These are phyloP conservation scores for Ecliptopera silaceata DNA, from an alignment of 2,888 invertebrate species.

Conservation along the genomic window DNA sequence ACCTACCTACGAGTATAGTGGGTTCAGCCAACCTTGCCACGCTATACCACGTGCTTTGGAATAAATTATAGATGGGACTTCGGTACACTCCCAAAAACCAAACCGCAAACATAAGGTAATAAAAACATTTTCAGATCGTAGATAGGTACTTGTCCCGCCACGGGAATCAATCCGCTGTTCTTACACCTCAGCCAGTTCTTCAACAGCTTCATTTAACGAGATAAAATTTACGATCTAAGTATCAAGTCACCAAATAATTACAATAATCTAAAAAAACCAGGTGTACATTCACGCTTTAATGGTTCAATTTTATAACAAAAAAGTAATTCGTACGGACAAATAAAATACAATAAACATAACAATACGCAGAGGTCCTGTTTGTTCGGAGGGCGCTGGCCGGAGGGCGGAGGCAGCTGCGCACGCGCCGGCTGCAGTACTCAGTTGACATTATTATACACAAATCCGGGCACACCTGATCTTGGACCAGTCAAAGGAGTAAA, in stretches of 20 bases:
- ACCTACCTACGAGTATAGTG: no score
- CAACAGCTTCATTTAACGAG: no score
- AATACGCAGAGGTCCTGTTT: conserved; percentile 66
- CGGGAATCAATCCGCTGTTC: no score
- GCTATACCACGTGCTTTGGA: no score
- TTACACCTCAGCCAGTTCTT: no score
- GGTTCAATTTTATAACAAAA: conserved; percentile 37
- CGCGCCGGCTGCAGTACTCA: conserved; percentile 70
- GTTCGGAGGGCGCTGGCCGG: conserved; percentile 65
- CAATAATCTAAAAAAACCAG: conserved; percentile 32
- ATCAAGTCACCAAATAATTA: neutral
- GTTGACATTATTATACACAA: conserved; percentile 74
- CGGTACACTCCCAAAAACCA: no score
- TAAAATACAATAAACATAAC: conserved; percentile 52
- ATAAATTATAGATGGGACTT: no score
- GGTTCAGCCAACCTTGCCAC: no score
- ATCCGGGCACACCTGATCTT: conserved; percentile 79
- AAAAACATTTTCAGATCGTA: no score
- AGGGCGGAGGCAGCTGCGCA: conserved; percentile 73
- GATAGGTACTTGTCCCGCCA: no score
- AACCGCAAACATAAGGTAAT: no score
- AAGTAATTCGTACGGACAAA: conserved; percentile 37
- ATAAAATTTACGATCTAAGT: no score
- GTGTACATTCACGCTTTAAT: conserved; percentile 40
- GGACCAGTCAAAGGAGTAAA: conserved; percentile 61